Base-by-base conservation (phyloP, 1,140 invertebrate genomes). In the Bombus vancouverensis region DNA sequence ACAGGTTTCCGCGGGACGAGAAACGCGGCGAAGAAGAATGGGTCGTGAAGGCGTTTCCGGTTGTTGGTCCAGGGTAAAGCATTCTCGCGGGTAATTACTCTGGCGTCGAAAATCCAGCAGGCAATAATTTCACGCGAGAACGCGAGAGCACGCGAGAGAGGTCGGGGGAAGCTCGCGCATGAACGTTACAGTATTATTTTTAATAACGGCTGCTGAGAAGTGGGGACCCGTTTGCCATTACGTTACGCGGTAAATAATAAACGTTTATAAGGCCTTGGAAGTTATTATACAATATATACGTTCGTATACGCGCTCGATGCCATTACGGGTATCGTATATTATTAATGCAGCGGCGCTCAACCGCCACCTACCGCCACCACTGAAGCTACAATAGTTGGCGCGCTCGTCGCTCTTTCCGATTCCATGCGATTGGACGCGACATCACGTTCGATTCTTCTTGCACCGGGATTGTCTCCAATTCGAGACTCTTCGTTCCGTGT, bases 241-340 rank as follows among this genome's bases (percentile, higher is more conserved):
- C 93, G 93, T 94, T 94, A 93, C 94, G 93, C 93, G 94, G 93
- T 95, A 95, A 95, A 95, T 95, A 95, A 95, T 95, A 95, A 95
- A 95, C 94, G 94, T 95, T 95, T 94, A 94, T 93, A 94, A 95
- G 94, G 92, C 95, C 94, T 95, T 95, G 94, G 93, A 94, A 95
- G 94, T 95, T 95, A 95, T 95, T 95, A 95, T 95, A 95, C 93
- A 95, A 95, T 95, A 94, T 95, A 95, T 94, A 95, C 91, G 90
- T 92, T 92, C 89, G 93, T 94, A 93, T 95, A 94, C 93, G 92
- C 92, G 92, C 92, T 93, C 93, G 94, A 95, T 94, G 94, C 94
- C 94, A 95, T 95, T 95, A 95, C 92, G 93, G 92, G 90, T 94
- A 94, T 95, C 94, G 94, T 95, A 94, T 95, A 95, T 95, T 95